Evolutionary conservation across 2,797 vertebrate genomes (phyloP), one percentile per base, ranked within the genome.

Genomic region (Cichlasoma orientale): DNA sequence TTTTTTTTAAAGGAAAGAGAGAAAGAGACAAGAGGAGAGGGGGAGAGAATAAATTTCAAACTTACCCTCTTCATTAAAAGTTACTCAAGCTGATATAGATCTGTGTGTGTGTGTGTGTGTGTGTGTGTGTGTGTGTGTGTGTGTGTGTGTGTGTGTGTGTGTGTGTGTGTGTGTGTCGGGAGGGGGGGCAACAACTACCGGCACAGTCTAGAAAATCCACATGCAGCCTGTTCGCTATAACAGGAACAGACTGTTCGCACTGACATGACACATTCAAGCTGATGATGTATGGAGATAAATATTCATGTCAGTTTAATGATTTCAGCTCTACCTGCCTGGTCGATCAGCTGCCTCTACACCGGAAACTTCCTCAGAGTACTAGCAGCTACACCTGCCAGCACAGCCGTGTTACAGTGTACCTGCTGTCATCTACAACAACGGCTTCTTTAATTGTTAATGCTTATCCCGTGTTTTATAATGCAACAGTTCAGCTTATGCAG

Each of bases 31-130:
- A 38, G 16, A 19, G 16, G n/a, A 38, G 14, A 33, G 59, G 23
- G 21, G 41, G 56, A 18, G 47, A n/a, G 3, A 55, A 74, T 71
- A 36, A 25, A 82, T 78, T 81, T 82, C 25, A 38, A 78, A 78
- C 63, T 68, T 50, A 59, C 21, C 29, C 31, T 44, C 76, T 61
- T 85, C 74, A 86, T 90, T 86, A 85, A 79, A 84, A 79, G 81
- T 79, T 79, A 36, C 38, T 89, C 56, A 44, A 54, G 58, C 53
- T 47, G 81, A 81, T 27, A 9, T 10, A 10, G 9, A 10, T 10
- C 3, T 36, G 33, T 36, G 33, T 36, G 33, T 10, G 33, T 33
- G 31, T 33, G 31, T 31, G 29, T 31, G 29, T 5, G 29, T 31
- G 29, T 31, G 4, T 31, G 25, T 27, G 25, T 27, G 25, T 27